Base-by-base conservation (phyloP, 2,113 vertebrate genomes). In the Antechinus stuartii region DNA sequence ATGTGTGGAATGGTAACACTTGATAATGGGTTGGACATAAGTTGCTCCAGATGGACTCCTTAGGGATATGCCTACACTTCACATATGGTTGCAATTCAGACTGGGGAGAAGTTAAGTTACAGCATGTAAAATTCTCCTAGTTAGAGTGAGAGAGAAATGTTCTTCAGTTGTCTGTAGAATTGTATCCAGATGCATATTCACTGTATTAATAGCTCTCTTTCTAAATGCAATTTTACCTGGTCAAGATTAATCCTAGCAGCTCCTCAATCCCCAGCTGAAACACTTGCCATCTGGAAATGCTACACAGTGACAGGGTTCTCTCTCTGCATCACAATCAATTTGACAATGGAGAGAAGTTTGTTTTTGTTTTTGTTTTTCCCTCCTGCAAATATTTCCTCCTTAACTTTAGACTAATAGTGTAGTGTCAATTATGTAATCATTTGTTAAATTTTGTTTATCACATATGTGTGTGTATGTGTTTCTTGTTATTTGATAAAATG, bases 31-130 rank as follows among this genome's bases (percentile, higher is more conserved):
- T 95, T 97, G 89, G 55, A 91, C 54, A 95, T 94, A 96, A 94
- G 30, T 49, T 97, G 46, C 9, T 94, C 95, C 95, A 98, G 96
- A 98, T 95, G 49, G 91, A 95, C 6, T 95, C 53, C 53, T 97
- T 94, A 53, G 92, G 91, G 89, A 96, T 95, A 90, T 94, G 91
- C 46, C 53, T 97, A 61, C 46, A 92, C 50, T 95, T 95, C 91
- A 55, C 56, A 95, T 96, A 95, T 94, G 94, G 55, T 95, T 91
- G 96, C 84, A 96, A 97, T 95, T 97, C 92, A 96, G 93, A 96
- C 90, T 84, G 93, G 76, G 3, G 92, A 97, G 91, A 89, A 54
- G 93, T n/a, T 49, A 92, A 93, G 84, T 96, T 97, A 92, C 91
- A 92, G 54, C 90, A 30, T 93, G 30, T 90, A 98, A 97, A 90